Conservation (phyloP, 2,888 invertebrate species). For the Timandra comae region DNA sequence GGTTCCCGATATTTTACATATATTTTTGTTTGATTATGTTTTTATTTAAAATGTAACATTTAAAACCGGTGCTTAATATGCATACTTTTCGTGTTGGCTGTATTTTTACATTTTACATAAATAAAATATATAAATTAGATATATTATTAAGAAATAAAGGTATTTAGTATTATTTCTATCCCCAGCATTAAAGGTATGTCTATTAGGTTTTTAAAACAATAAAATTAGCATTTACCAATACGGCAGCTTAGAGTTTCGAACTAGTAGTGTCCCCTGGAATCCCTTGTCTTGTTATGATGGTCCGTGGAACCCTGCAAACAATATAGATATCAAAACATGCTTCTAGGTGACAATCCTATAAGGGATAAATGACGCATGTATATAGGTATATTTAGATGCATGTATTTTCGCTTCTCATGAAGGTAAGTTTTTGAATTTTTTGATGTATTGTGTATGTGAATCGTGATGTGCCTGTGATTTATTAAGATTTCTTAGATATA, state of each 20-base stretch:
- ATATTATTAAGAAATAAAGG: conserved; percentile 6
- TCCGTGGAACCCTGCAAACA: conserved; percentile 18
- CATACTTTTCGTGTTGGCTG: conserved; percentile 62
- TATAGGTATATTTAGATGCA: conserved; percentile 2
- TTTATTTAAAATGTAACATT: conserved; percentile 27
- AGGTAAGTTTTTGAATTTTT: too few species aligned
- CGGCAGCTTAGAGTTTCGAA: conserved; percentile 64
- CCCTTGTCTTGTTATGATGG: conserved; percentile 33
- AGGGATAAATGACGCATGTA: too few species aligned
- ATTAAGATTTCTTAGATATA: too few species aligned
- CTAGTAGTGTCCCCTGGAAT: conserved; percentile 41
- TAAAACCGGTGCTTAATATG: conserved; percentile 41
- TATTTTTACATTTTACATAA: conserved; percentile 10
- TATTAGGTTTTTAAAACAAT: conserved; percentile 48
- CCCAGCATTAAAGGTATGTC: conserved; percentile 60
- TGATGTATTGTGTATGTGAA: conserved; percentile 1
- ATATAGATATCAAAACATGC: not conserved
- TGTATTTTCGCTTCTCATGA: conserved; percentile 2
- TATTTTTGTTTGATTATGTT: conserved; percentile 21
- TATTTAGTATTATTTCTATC: conserved; percentile 14
- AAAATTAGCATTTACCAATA: conserved; percentile 75
- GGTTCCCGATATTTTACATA: conserved; percentile 22
- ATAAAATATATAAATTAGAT: conserved; percentile 11
- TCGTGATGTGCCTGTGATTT: conserved; percentile 2
- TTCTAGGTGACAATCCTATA: too few species aligned